Conservation (phyloP, 2,113 vertebrate genomes). For the Nothocercus nigrocapillus region DNA sequence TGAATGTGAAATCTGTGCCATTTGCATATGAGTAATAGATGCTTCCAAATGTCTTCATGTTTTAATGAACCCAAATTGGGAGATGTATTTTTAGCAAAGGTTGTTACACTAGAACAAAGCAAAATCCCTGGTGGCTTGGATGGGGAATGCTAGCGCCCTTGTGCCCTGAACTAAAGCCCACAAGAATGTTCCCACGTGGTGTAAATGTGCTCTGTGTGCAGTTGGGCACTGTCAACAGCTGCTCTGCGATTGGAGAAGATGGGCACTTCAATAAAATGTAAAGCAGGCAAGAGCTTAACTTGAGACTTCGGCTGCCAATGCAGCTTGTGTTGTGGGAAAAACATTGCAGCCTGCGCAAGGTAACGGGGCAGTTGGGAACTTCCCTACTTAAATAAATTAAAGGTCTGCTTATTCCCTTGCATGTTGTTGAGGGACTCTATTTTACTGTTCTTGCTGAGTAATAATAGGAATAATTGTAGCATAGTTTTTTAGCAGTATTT, state of each 20-base stretch:
- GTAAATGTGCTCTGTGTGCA: not conserved
- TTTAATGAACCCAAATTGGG: not conserved
- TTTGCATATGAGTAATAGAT: not conserved
- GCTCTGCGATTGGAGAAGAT: not conserved
- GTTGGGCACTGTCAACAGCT: not conserved
- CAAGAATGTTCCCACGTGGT: not conserved
- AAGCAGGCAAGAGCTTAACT: conserved; percentile 1
- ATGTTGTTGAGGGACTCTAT: not conserved
- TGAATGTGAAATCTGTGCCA: not conserved
- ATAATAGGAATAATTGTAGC: not conserved
- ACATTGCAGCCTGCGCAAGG: not conserved
- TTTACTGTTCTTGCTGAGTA: not conserved
- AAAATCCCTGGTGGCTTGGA: not conserved
- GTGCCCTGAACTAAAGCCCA: not conserved
- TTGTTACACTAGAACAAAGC: not conserved
- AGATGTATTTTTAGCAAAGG: not conserved
- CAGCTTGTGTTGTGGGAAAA: not conserved
- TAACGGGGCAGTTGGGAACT: not conserved
- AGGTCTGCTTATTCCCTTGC: not conserved
- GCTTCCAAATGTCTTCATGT: not conserved
- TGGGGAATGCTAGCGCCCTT: not conserved
- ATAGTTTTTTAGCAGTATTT: not conserved
- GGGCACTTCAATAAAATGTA: not conserved
- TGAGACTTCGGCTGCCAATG: not conserved
- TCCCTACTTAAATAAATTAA: not conserved